Conservation (phyloP, 2,888 invertebrate genomes). For the Melieria crassipennis region DNA sequence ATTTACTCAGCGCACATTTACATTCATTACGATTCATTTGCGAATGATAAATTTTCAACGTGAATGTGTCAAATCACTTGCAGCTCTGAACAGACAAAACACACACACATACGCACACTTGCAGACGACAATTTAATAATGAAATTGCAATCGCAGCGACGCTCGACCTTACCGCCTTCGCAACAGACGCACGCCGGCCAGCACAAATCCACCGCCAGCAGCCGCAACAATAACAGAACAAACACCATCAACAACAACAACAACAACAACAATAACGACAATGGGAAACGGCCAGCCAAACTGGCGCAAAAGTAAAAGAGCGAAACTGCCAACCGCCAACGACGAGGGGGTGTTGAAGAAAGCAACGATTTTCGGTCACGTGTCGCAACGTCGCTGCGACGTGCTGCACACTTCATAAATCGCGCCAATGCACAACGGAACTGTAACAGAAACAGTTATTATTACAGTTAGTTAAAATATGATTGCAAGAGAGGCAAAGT, state of each 20-base stretch:
- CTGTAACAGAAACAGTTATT: constrained; percentile 53
- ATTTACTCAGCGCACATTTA: constrained; percentile 17
- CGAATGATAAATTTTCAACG: constrained; percentile 31
- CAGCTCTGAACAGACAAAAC: constrained; percentile 39
- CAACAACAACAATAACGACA: constrained; percentile 21
- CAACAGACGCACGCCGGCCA: constrained; percentile 12
- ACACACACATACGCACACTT: constrained; percentile 6
- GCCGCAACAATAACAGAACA: constrained; percentile 1
- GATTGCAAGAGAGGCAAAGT: constrained; percentile 18
- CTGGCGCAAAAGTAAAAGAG: constrained; percentile 8
- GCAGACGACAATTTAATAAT: constrained; percentile 25
- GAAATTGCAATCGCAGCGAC: constrained; percentile 26
- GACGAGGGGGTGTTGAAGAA: neutral
- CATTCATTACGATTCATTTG: constrained; percentile 32
- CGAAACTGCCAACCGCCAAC: neutral
- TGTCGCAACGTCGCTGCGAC: constrained; percentile 45
- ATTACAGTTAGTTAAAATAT: constrained; percentile 51
- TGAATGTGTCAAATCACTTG: constrained; percentile 42
- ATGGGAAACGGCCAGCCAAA: neutral
- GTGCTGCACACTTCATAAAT: constrained; percentile 60
- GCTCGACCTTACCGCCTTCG: constrained; percentile 20
- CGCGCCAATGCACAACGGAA: constrained; percentile 41
- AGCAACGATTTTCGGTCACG: constrained; percentile 33
- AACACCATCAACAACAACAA: constrained; percentile 1
- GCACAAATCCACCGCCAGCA: constrained; percentile 26